Evolutionary conservation across 2,113 vertebrate species (phyloP).

Genomic region (Daboia siamensis): DNA sequence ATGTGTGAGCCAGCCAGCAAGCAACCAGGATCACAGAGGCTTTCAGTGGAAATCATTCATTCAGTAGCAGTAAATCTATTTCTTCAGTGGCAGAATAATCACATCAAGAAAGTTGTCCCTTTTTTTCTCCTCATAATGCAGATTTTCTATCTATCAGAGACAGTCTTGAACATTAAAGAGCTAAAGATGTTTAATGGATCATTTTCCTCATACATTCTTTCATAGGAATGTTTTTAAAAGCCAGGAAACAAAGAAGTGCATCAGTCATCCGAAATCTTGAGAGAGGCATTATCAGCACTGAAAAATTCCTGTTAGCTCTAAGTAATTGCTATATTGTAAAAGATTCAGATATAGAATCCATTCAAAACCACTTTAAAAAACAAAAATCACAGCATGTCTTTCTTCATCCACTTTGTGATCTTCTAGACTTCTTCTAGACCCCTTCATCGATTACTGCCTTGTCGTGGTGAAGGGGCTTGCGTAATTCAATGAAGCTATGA

Average conservation of each 20-base stretch:
- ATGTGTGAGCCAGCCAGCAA: not conserved
- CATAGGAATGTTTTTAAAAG: not conserved
- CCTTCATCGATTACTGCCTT: too few species aligned
- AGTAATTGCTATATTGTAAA: constrained; percentile 27
- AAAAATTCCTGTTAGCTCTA: constrained; percentile 21
- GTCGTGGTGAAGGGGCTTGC: too few species aligned
- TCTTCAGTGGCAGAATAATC: not conserved
- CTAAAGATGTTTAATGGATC: not conserved
- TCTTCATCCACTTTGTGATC: not conserved
- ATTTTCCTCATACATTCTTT: not conserved
- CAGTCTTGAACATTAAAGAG: not conserved
- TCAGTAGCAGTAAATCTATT: not conserved
- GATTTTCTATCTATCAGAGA: not conserved
- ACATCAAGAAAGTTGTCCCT: not conserved
- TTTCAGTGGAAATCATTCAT: not conserved
- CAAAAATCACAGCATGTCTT: not conserved
- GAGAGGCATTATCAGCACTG: constrained; percentile 12
- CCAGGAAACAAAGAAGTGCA: constrained; percentile 23
- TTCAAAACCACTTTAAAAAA: not conserved
- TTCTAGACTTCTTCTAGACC: not conserved
- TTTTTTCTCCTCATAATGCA: not conserved
- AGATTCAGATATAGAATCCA: constrained; percentile 4
- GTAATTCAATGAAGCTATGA: too few species aligned
- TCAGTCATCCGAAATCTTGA: constrained; percentile 42
- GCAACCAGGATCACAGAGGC: not conserved